A percentile compares a stretch with the other conserved stretches of the same genome.
These are phyloP conservation scores for Asteroscopus sphinx DNA, from an alignment of 2,888 invertebrate species.

Conservation along the genomic window DNA sequence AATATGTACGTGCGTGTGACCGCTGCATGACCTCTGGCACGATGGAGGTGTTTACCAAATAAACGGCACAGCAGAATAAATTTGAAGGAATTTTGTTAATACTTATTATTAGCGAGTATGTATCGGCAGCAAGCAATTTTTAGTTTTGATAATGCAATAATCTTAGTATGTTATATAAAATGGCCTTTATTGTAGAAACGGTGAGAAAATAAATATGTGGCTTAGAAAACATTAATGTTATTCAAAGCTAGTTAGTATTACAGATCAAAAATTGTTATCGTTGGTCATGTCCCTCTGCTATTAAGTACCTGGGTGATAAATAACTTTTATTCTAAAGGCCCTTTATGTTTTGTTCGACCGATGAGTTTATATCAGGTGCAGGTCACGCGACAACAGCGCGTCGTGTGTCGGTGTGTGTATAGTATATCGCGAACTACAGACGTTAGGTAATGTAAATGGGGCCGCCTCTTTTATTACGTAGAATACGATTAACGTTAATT, in stretches of 20 bases:
- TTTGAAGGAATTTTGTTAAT: constrained; percentile 21
- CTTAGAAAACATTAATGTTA: constrained; percentile 10
- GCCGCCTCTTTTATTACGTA: constrained; percentile 84
- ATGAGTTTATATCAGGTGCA: constrained; percentile 25
- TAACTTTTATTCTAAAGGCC: constrained; percentile 27
- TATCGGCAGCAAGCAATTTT: constrained; percentile 10
- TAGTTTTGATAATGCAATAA: constrained; percentile 9
- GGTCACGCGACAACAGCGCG: constrained; percentile 22
- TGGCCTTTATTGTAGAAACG: constrained; percentile 29
- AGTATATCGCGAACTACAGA: constrained; percentile 41
- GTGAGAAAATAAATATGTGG: constrained; percentile 5
- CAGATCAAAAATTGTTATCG: constrained; percentile 13
- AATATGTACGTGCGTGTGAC: constrained; percentile 42
- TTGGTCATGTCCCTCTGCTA: constrained; percentile 23
- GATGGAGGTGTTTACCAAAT: constrained; percentile 46
- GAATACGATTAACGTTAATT: constrained; percentile 71
- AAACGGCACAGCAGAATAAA: constrained; percentile 33
- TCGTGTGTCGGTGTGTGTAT: constrained; percentile 24
- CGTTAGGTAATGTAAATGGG: constrained; percentile 81
- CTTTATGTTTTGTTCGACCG: constrained; percentile 26
- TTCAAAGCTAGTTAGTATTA: constrained; percentile 20
- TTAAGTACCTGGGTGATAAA: constrained; percentile 34
- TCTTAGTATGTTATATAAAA: constrained; percentile 6
- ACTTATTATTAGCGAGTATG: constrained; percentile 8
- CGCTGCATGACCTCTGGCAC: constrained; percentile 35